Base-by-base conservation (phyloP, 2,113 vertebrate species). In the Hiodon alosoides region DNA sequence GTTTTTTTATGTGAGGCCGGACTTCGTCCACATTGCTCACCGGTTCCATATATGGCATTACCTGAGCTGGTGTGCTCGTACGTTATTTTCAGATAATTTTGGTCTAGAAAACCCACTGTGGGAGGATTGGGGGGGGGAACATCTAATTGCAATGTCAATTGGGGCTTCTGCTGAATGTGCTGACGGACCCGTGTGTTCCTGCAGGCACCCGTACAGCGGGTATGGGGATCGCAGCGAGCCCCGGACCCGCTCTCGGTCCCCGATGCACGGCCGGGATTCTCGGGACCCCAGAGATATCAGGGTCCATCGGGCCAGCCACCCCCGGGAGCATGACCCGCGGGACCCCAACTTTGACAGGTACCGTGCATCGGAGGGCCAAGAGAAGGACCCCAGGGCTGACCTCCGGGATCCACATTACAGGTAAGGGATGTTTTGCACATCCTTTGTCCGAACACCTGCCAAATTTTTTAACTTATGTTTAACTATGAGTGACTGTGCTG, bases 281-380 rank as follows among this genome's bases (percentile, higher is more conserved):
- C 93, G 93, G 61, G 91, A 93, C 0, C 14, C 81, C 62, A 83
- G 89, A 67, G 91, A 93, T n/a, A 59, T 83, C 51, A 85, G 94
- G 67, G 94, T 95, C 59, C 73, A 78, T 59, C 16, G 88, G 65
- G 69, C 74, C 5, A 64, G 90, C 58, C 93, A 94, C 68, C 87
- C 92, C 48, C 88, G 95, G 48, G 95, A 88, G 52, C 83, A 85
- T 1, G 90, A 84, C 3, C 78, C 81, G 0, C 82, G 90, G 51
- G 87, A 90, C 5, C 85, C 89, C 9, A 66, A 83, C 68, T 89
- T 92, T 2, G 92, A 91, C 61, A 85, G 93, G 6, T 94, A 91
- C 82, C 89, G 91, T 55, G 51, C 81, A 61, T 77, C 87, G 0
- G 93, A 93, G 54, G 81, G 78, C 77, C 79, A 90, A 65, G 91